These are phyloP conservation scores for Acanthiza pusilla DNA, from an alignment of 2,797 vertebrate genomes.

Conservation along the genomic window DNA sequence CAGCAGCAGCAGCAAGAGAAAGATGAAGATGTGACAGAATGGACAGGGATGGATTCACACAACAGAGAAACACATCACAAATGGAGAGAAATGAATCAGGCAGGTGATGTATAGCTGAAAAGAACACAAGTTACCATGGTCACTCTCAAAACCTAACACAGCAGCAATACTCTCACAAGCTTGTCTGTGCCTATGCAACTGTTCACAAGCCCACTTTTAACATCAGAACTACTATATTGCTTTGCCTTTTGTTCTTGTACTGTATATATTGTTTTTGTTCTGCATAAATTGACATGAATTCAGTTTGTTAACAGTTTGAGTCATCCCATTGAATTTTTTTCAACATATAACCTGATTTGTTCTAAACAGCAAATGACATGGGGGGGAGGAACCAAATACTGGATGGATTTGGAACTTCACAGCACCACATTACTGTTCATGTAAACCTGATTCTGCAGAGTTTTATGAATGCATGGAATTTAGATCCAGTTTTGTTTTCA, in stretches of 20 bases:
- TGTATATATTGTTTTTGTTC: not conserved
- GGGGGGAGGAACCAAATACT: not conserved
- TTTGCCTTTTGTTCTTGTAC: not conserved
- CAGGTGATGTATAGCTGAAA: constrained; percentile 70
- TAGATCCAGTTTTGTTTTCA: not conserved
- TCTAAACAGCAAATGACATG: not conserved
- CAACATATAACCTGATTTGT: not conserved
- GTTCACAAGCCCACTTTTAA: not conserved
- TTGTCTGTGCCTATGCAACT: not conserved
- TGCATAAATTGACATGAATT: not conserved
- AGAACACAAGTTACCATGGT: constrained; percentile 70
- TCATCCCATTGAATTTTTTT: not conserved
- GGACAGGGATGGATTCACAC: constrained; percentile 73
- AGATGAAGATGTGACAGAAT: constrained; percentile 74
- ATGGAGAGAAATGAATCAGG: constrained; percentile 75
- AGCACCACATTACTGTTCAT: not conserved
- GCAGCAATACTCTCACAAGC: constrained; percentile 28
- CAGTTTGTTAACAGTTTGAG: not conserved
- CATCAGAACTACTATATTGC: accelerated
- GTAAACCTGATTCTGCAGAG: not conserved
- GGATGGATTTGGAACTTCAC: not conserved
- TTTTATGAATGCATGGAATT: not conserved
- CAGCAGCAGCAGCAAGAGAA: constrained; percentile 61
- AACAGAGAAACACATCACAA: constrained; percentile 76
- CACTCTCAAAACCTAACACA: constrained; percentile 39